A percentile compares a stretch with the other conserved stretches of the same genome.
These are phyloP conservation scores for Excalfactoria chinensis DNA, from an alignment of 2,113 vertebrate species.

Conservation along the genomic window DNA sequence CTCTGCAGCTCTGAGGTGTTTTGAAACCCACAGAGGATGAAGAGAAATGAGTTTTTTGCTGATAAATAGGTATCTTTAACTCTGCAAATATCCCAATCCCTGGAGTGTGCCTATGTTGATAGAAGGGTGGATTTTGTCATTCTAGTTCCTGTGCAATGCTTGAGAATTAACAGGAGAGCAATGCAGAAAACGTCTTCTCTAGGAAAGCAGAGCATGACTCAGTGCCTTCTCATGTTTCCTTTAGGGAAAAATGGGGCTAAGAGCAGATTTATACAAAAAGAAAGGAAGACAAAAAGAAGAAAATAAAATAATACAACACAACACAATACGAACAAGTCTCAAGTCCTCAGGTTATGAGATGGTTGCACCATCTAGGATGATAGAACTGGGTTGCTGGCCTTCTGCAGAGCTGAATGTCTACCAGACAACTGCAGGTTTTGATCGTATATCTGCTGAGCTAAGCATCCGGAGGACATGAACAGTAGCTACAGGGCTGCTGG, in stretches of 20 bases:
- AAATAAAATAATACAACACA: background rate
- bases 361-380: background rate
- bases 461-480: background rate
- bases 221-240: background rate
- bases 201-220: slow-evolving; percentile 18
- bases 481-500: background rate
- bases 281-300: background rate
- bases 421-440: background rate
- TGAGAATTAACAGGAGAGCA: background rate
- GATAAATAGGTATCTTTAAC: slow-evolving; percentile 23
- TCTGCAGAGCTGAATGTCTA: background rate
- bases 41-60: background rate
- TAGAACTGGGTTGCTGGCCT: background rate
- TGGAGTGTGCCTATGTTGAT: background rate
- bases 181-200: background rate
- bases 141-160: background rate
- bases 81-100: slow-evolving; percentile 6
- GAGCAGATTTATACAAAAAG: background rate
- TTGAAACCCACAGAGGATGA: background rate
- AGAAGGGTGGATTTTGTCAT: background rate
- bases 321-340: background rate
- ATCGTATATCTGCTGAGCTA: background rate
- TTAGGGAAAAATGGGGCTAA: background rate
- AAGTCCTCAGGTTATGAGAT: background rate
- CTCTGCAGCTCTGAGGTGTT: slow-evolving; percentile 34